These are phyloP conservation scores for Fukomys damarensis DNA, from an alignment of 2,113 vertebrate species.

Conservation along the genomic window DNA sequence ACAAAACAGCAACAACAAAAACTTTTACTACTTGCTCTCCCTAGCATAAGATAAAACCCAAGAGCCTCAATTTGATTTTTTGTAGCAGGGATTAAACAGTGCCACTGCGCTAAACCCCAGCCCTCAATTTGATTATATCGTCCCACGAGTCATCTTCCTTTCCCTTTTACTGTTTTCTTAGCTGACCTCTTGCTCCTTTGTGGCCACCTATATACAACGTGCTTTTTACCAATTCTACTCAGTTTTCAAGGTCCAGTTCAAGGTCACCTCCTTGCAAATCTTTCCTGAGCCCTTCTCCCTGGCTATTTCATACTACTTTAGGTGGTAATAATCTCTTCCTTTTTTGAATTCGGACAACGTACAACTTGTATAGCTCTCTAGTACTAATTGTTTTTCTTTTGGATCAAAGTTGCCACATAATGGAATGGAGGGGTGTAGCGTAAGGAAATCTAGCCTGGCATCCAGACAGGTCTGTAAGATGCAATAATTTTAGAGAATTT, in stretches of 20 bases:
- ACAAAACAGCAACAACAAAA: neutral
- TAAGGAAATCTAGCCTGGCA: neutral
- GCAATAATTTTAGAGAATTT: conserved; percentile 16
- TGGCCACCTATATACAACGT: neutral
- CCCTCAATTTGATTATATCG: too few relatives aligned
- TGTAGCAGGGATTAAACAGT: too few relatives aligned
- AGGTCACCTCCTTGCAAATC: neutral
- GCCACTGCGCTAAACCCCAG: too few relatives aligned
- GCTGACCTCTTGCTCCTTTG: neutral
- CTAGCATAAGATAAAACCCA: neutral
- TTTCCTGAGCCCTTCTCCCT: neutral
- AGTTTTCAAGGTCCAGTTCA: conserved; percentile 17
- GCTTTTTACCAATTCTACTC: neutral
- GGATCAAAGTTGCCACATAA: neutral
- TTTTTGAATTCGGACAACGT: neutral
- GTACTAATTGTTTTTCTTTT: conserved; percentile 21
- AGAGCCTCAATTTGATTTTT: neutral
- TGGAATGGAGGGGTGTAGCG: neutral
- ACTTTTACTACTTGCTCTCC: neutral
- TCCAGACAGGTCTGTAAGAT: neutral
- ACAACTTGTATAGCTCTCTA: neutral
- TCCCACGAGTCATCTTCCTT: neutral
- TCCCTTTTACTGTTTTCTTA: neutral
- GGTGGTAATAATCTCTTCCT: neutral
- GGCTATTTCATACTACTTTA: neutral